A percentile compares a stretch with the other conserved stretches of the same genome.
These are phyloP conservation scores for Drosophila helvetica DNA, from an alignment of 2,888 invertebrate genomes.

Conservation along the genomic window DNA sequence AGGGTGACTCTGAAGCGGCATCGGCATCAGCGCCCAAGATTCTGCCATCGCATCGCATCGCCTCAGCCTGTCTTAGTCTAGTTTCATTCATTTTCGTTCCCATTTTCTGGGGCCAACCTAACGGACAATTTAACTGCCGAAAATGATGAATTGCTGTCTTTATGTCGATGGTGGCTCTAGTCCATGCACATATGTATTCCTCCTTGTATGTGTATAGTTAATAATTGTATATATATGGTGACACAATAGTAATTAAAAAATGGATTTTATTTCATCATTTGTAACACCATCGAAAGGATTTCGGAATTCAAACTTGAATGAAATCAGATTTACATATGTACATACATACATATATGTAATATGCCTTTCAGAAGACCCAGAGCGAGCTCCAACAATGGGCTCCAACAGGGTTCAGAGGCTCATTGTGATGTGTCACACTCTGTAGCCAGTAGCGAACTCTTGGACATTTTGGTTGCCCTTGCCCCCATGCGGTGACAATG, in stretches of 20 bases:
- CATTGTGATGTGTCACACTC: not conserved
- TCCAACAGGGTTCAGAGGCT: constrained; percentile 27
- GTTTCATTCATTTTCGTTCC: constrained; percentile 10
- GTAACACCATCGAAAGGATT: not conserved
- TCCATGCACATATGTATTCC: not conserved
- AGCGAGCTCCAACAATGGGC: constrained; percentile 41
- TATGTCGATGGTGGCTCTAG: not conserved
- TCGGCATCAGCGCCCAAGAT: not conserved
- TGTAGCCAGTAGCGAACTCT: not conserved
- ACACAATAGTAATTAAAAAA: not conserved
- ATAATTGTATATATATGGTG: too few species aligned
- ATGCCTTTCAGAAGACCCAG: not conserved
- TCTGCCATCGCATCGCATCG: not conserved
- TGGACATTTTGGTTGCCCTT: constrained; percentile 7
- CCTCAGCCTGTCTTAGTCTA: constrained; percentile 7
- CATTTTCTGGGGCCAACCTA: constrained; percentile 1
- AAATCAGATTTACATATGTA: too few species aligned
- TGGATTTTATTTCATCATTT: not conserved
- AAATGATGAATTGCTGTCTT: constrained; percentile 35
- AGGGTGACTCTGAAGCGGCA: constrained; percentile 32
- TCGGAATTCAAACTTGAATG: not conserved
- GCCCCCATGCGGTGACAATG: constrained; percentile 37
- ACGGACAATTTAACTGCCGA: constrained; percentile 11
- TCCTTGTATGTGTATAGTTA: too few species aligned
- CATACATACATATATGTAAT: too few species aligned